phyloP scores from a whole-genome alignment of 2,888 invertebrate species.

The Agrochola lychnidis region DNA sequence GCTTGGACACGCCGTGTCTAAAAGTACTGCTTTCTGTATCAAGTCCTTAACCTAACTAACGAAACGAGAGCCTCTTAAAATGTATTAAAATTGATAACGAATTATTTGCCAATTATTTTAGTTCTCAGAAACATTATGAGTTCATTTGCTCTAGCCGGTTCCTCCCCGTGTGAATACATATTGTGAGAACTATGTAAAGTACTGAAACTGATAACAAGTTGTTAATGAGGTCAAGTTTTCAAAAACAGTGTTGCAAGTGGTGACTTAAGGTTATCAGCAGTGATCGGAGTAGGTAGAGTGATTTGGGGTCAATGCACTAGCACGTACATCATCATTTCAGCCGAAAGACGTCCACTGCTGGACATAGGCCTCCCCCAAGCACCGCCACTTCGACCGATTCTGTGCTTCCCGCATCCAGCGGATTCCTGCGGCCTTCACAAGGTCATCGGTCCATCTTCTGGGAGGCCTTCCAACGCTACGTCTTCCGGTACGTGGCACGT shows the following conservation, averaged over 20 bases:
- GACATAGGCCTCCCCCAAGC: too few species aligned
- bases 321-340: too few species aligned
- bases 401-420: too few species aligned
- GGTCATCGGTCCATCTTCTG: too few species aligned
- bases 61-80: conserved; percentile 21
- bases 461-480: too few species aligned
- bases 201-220: conserved; percentile 2
- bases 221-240: conserved; percentile 17
- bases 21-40: background rate
- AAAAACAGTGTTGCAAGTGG: conserved; percentile 2
- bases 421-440: too few species aligned
- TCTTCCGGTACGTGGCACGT: too few species aligned
- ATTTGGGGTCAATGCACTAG: too few species aligned
- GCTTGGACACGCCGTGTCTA: background rate
- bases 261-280: too few species aligned
- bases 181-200: conserved; percentile 11
- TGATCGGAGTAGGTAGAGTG: too few species aligned
- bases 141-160: conserved; percentile 18
- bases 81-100: conserved; percentile 13
- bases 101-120: conserved; percentile 4
- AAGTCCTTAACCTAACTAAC: background rate
- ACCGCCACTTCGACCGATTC: too few species aligned
- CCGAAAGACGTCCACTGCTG: too few species aligned
- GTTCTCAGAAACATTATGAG: conserved; percentile 1
- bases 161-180: conserved; percentile 15